A percentile compares a stretch with the other conserved stretches of the same genome.
Conservation (phyloP, 1,140 invertebrate genomes). For the Conus betulinus region DNA sequence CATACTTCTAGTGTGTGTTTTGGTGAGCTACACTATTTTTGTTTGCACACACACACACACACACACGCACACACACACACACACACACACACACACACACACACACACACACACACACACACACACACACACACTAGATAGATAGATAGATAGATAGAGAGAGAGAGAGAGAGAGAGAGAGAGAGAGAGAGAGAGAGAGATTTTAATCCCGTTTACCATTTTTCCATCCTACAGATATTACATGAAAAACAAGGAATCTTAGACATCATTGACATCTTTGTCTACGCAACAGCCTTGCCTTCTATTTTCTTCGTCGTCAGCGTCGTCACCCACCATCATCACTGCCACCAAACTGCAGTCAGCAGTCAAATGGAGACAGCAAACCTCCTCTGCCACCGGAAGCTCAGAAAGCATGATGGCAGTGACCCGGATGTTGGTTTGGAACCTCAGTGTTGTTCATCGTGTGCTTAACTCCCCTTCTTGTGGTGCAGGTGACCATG, state of each 20-base stretch:
- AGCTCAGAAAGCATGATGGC: not conserved
- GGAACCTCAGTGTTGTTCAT: slow-evolving; percentile 8
- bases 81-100: no score
- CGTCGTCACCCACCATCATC: slow-evolving; percentile 25
- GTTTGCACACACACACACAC: no score
- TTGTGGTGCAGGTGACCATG: not conserved
- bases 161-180: no score
- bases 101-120: no score
- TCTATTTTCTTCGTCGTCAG: not conserved
- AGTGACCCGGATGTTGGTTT: slow-evolving; percentile 12
- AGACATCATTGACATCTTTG: slow-evolving; percentile 27
- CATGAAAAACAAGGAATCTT: slow-evolving; percentile 15
- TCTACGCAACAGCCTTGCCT: slow-evolving; percentile 17
- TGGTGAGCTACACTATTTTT: no score
- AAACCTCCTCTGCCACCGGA: not conserved
- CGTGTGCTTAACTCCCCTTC: not conserved
- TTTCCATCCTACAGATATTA: slow-evolving; percentile 16
- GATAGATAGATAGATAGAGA: no score
- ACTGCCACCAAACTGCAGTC: slow-evolving; percentile 11
- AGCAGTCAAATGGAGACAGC: slow-evolving; percentile 12
- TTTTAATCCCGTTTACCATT: no score
- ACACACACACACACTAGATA: no score
- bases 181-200: no score
- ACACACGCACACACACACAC: no score
- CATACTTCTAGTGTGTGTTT: no score